A percentile compares a stretch with the other conserved stretches of the same genome.
Evolutionary conservation across 2,797 vertebrate species (phyloP).

Genomic region (Urosaurus nigricauda): DNA sequence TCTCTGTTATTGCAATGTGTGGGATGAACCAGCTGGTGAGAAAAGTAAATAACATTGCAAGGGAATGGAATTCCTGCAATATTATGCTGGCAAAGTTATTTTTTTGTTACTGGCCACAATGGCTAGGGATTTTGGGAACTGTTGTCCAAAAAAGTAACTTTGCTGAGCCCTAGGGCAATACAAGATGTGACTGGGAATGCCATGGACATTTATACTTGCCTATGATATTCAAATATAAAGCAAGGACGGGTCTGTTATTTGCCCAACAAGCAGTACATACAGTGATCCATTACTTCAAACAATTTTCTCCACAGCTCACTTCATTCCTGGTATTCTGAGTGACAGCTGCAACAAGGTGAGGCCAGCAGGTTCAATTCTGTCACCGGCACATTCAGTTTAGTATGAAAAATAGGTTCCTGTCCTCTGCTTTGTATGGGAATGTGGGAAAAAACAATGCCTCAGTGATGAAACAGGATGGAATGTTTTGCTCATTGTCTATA

Average conservation of each 20-base stretch:
- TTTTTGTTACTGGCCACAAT: too few species aligned
- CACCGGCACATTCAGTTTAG: not conserved
- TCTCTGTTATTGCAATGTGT: constrained; percentile 24
- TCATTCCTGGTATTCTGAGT: not conserved
- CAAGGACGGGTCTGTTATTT: not conserved
- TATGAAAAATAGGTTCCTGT: not conserved
- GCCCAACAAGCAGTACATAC: not conserved
- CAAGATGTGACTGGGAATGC: constrained; percentile 7
- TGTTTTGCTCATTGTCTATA: not conserved
- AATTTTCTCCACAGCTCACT: not conserved
- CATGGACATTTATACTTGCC: not conserved
- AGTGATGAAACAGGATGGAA: not conserved
- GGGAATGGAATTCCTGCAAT: constrained; percentile 9
- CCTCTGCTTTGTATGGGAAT: not conserved
- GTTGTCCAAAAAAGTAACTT: too few species aligned
- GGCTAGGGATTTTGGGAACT: too few species aligned
- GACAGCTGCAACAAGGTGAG: not conserved
- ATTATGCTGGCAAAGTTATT: not conserved
- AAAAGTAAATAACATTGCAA: constrained; percentile 26
- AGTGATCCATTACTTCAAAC: not conserved
- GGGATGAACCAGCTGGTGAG: constrained; percentile 27
- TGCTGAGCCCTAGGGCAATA: not conserved
- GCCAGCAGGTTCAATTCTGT: not conserved
- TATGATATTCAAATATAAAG: not conserved
- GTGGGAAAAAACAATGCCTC: not conserved